Evolutionary conservation across 2,113 vertebrate species (phyloP).

Genomic region (Myiozetetes cayanensis): DNA sequence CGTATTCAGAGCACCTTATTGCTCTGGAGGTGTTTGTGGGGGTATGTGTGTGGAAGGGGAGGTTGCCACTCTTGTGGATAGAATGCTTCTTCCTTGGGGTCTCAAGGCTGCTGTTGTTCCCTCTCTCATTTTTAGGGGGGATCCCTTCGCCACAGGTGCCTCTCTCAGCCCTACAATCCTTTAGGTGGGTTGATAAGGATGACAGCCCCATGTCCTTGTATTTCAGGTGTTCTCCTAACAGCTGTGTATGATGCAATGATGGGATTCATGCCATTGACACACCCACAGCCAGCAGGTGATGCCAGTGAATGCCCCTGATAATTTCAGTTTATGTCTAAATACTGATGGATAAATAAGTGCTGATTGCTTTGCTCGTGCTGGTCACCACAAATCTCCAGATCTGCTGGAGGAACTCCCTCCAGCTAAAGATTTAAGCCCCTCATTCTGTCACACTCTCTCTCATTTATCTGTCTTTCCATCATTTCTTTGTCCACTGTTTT

Average conservation of each 20-base stretch:
- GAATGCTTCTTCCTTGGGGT: background rate
- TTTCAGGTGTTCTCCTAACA: background rate
- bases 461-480: background rate
- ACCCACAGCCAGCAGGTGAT: background rate
- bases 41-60: background rate
- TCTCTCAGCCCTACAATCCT: background rate
- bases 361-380: background rate
- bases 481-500: background rate
- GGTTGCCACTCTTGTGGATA: background rate
- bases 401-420: background rate
- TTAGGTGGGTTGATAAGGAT: background rate
- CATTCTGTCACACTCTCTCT: background rate
- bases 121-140: background rate
- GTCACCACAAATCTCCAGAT: background rate
- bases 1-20: no score
- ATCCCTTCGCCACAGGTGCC: background rate
- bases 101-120: background rate
- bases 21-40: background rate
- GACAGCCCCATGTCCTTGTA: background rate
- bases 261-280: background rate
- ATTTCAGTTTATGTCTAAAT: background rate
- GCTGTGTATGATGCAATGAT: background rate
- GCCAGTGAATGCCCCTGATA: background rate
- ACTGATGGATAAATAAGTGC: background rate
- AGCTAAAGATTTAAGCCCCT: background rate